Evolutionary conservation across 2,113 vertebrate species (phyloP), one percentile per base, ranked within the genome.

Genomic region (Menidia beryllina): DNA sequence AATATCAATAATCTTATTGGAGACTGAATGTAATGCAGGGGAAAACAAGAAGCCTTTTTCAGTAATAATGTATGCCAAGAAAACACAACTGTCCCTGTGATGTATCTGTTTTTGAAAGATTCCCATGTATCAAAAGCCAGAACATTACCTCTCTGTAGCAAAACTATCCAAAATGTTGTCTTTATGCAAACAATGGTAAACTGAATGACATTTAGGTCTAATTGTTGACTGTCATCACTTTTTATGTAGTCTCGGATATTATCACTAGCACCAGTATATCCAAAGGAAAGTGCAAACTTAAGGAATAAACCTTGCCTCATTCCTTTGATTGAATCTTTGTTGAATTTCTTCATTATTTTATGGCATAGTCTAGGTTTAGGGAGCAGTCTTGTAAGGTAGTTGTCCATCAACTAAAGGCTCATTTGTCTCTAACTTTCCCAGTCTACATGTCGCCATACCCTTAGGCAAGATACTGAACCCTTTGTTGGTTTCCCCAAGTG

Each of bases 1-100:
- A 61, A 59, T 78, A 77, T 34, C 69, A 45, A 63, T 71, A 69
- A 77, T 72, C 69, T 56, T 73, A 45, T 76, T 73, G 65, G 45
- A 65, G 20, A 23, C 1, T 12, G 13, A 49, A 47, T 64, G 62
- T 49, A 45, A 71, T 63, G 41, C 38, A 43, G 59, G 38, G 23
- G 47, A 12, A 52, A 60, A 53, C 60, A 19, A 26, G 65, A n/a
- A 47, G 20, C 13, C 30, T 24, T 25, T 30, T 58, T 64, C 47
- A 65, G 11, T 69, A 61, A 72, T 36, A n/a, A 57, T 47, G 14
- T 12, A 0, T 9, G 4, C 11, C 9, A 14, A 48, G 48, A 60
- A 45, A 25, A n/a, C 26, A 27, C 7, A 26, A 10, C 30, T 34
- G 10, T 34, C 5, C 7, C 5, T 34, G 5, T 34, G 30, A 6